A percentile compares a stretch with the other conserved stretches of the same genome.
phyloP scores from a whole-genome alignment of 2,113 vertebrate genomes.

The Raphicerus campestris region DNA sequence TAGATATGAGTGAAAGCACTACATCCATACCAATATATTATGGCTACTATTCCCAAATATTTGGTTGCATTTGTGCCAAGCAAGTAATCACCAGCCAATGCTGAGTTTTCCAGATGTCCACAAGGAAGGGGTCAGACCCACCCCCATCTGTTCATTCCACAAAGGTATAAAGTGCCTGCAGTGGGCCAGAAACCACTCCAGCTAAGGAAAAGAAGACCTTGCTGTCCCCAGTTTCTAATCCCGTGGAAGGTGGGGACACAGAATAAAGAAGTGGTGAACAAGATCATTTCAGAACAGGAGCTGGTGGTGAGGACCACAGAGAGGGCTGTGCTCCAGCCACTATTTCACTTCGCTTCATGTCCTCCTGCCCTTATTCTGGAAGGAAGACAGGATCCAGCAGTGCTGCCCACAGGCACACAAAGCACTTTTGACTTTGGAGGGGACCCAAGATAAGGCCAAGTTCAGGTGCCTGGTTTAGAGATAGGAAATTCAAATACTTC shows the following conservation, averaged over 20 bases:
- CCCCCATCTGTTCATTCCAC: background rate
- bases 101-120: slow-evolving; percentile 34
- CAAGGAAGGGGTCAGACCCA: background rate
- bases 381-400: background rate
- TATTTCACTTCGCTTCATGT: background rate
- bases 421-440: background rate
- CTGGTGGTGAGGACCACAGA: background rate
- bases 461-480: background rate
- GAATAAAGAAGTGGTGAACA: background rate
- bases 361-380: background rate
- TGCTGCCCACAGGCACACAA: accelerated
- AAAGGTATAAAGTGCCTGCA: background rate
- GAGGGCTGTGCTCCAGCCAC: background rate
- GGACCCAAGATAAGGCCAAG: background rate
- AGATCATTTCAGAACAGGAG: background rate
- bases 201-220: background rate
- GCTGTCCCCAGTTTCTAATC: background rate
- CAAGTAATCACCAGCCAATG: background rate
- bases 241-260: background rate
- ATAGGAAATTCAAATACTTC: background rate
- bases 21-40: background rate
- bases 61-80: slow-evolving; percentile 40
- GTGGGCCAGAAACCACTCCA: background rate
- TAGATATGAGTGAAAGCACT: background rate
- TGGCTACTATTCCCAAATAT: slow-evolving; percentile 14